Evolutionary conservation across 2,888 invertebrate genomes (phyloP).

Genomic region (Melitaea athalia): DNA sequence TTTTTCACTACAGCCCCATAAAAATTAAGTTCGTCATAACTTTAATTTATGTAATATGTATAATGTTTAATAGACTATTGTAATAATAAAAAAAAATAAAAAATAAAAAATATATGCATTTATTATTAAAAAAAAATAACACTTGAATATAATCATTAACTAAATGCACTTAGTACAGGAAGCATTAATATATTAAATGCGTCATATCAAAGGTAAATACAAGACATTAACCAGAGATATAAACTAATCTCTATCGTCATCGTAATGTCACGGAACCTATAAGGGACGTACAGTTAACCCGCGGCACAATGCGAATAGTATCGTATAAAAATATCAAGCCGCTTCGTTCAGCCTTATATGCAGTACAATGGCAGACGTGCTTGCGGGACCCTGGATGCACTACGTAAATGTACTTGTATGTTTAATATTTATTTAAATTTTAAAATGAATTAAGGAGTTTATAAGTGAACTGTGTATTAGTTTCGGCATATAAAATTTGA

Average conservation of each 20-base stretch:
- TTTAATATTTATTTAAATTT: background rate
- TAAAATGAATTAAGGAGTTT: background rate
- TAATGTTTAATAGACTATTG: too few species aligned
- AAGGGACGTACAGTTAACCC: slow-evolving; percentile 53
- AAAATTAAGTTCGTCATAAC: too few species aligned
- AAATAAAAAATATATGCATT: too few species aligned
- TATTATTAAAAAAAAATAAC: too few species aligned
- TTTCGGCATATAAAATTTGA: too few species aligned
- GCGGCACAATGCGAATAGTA: slow-evolving; percentile 65
- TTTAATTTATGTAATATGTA: too few species aligned
- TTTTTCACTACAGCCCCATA: too few species aligned
- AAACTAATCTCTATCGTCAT: slow-evolving; percentile 32
- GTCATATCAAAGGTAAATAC: slow-evolving; percentile 9
- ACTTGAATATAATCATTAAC: background rate
- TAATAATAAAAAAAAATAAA: too few species aligned
- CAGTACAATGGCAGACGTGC: slow-evolving; percentile 76
- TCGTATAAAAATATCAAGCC: slow-evolving; percentile 78
- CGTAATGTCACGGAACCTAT: slow-evolving; percentile 26
- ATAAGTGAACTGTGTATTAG: too few species aligned
- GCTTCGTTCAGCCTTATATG: slow-evolving; percentile 66
- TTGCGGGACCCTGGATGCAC: slow-evolving; percentile 59
- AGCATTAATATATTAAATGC: background rate
- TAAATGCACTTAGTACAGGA: background rate
- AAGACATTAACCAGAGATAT: slow-evolving; percentile 36
- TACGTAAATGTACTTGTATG: slow-evolving; percentile 49